Evolutionary conservation across 2,888 invertebrate genomes (phyloP), one percentile per base, ranked within the genome.

Genomic region (Actias luna): DNA sequence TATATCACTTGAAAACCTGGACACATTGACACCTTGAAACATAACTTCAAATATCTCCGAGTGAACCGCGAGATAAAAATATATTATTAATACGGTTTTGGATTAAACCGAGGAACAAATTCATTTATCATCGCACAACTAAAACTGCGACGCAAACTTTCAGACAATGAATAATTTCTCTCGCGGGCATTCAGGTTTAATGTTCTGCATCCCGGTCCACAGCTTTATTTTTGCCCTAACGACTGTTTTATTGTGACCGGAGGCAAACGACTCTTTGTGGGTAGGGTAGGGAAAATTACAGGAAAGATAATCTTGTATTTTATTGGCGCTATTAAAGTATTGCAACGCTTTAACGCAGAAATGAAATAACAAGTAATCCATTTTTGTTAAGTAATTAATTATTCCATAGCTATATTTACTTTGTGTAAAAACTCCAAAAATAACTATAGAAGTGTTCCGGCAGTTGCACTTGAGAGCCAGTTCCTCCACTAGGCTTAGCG

Each of bases 241-340:
- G 72, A 72, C 73, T 71, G 73, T 77, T 80, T 79, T 78, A 80
- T 76, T 78, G 74, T 73, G 69, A 64, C 68, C 62, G 66, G 64
- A 67, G 69, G 67, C 66, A 67, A 63, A 59, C 67, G 65, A 67
- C 68, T 62, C 64, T 42, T 42, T 65, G 69, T 59, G 67, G 68
- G 33, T 66, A 68, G 67, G 68, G 29, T 66, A 68, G 69, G 67
- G 71, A 75, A 76, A 78, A 79, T 79, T 75, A 79, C 77, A 78
- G 74, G 74, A 78, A 73, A 74, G 76, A 82, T 82, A 74, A 78
- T 78, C 74, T 71, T 64, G 64, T 77, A 76, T 77, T 80, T 80
- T 78, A 81, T 74, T 68, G 73, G 71, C 63, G 52, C 69, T 69
- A 72, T 78, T 77, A 74, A 65, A 71, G 71, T 75, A 79, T 77